Base-by-base conservation (phyloP, 2,888 invertebrate genomes). In the Zaprionus obscuricornis region DNA sequence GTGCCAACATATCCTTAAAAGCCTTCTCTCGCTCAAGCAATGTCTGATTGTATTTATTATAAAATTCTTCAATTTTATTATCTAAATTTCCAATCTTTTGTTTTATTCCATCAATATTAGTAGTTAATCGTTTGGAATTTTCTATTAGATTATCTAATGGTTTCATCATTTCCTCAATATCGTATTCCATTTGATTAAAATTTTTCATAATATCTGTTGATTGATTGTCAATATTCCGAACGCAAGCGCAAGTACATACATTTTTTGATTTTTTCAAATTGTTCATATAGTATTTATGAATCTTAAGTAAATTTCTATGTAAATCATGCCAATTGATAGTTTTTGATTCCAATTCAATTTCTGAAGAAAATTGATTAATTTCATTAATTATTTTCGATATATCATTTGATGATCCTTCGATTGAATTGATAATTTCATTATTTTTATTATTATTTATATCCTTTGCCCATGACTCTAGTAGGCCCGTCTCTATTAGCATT, bases 271-370 rank as follows among this genome's bases (percentile, higher is more conserved):
- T 0, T 36, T 34, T 4, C 8, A 3, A 3, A 2, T 47, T 26
- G 2, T 10, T 50, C 1, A 55, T 29, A 22, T 66, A 79, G 27
- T 51, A 42, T n/a, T 20, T n/a, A 11, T 73, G 64, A n/a, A 76
- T 47, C 13, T 73, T 57, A 1, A 42, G 20, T 17, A 76, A 34
- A 20, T 62, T 75, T 1, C 13, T 4, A 1, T 52, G 64, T 6
- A 79, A 72, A 0, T 42, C 22, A 1, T 27, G 7, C 79, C 76
- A 79, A 34, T 76, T 46, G 3, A 39, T 64, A 2, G n/a, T 22
- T 0, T 50, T 17, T 0, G 43, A 14, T 7, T 66, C 33, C 2
- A 0, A 31, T 2, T 70, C 70, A 1, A 79, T 18, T 1, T 29
- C 10, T 1, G 18, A 14, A 0, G 58, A 55, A 27, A 76, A 79